Conservation (phyloP, 2,113 vertebrate species). For the Neodontobutis hainanensis region DNA sequence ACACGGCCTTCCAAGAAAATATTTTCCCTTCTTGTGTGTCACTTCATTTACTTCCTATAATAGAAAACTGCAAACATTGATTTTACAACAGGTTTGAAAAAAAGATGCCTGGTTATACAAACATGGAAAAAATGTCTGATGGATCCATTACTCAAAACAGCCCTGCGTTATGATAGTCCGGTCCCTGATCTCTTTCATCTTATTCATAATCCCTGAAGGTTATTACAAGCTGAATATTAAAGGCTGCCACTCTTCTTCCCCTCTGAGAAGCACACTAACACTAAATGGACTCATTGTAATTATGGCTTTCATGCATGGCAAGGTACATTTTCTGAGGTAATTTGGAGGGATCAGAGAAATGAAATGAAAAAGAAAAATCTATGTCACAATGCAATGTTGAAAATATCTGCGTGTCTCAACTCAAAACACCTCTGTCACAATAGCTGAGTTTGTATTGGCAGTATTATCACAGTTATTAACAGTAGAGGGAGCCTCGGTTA, state of each 20-base stretch:
- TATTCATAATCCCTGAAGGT: slow-evolving; percentile 66
- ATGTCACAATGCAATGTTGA: slow-evolving; percentile 45
- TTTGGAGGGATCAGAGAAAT: slow-evolving; percentile 60
- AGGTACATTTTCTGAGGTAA: slow-evolving; percentile 72
- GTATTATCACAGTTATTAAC: slow-evolving; percentile 64
- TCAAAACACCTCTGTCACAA: slow-evolving; percentile 35
- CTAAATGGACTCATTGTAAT: slow-evolving; percentile 74
- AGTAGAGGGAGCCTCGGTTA: slow-evolving; percentile 65
- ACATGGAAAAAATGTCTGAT: slow-evolving; percentile 24
- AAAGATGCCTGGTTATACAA: slow-evolving; percentile 36
- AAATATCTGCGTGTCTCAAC: slow-evolving; percentile 44
- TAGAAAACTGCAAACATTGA: slow-evolving; percentile 33
- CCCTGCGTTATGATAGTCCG: slow-evolving; percentile 36
- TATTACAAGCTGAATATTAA: slow-evolving; percentile 70
- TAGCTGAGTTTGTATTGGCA: slow-evolving; percentile 33
- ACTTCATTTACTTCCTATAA: slow-evolving; percentile 30
- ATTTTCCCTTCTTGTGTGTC: slow-evolving; percentile 3
- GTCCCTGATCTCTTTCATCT: slow-evolving; percentile 68
- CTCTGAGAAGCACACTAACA: slow-evolving; percentile 50
- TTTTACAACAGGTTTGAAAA: slow-evolving; percentile 19
- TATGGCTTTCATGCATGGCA: slow-evolving; percentile 77
- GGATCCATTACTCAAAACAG: slow-evolving; percentile 57
- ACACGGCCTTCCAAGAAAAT: background rate
- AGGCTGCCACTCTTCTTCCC: slow-evolving; percentile 56
- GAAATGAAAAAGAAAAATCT: slow-evolving; percentile 22